Conservation (phyloP, 1,140 invertebrate genomes). For the Pachyrhynchus sulphureomaculatus region DNA sequence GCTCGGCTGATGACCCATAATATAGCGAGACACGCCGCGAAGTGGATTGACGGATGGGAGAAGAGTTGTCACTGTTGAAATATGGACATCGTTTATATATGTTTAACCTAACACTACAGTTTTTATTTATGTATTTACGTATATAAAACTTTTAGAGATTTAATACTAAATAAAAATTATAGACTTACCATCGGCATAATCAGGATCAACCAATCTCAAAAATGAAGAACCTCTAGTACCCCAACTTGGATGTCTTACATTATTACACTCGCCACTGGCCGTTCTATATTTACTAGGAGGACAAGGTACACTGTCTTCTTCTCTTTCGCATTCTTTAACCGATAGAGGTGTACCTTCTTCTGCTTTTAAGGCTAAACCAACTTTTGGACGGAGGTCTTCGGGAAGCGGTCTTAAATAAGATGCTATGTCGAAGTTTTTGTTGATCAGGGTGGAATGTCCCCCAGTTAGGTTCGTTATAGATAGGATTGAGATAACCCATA, state of each 20-base stretch:
- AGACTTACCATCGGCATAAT: constrained; percentile 82
- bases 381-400: constrained; percentile 37
- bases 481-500: constrained; percentile 25
- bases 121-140: too few relatives aligned
- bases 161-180: not conserved
- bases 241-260: constrained; percentile 86
- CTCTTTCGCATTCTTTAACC: constrained; percentile 15
- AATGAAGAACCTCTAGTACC: constrained; percentile 84
- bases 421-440: constrained; percentile 36
- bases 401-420: constrained; percentile 41
- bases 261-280: constrained; percentile 91
- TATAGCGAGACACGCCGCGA: too few relatives aligned
- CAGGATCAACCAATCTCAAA: constrained; percentile 72
- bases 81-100: too few relatives aligned
- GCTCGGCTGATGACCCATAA: too few relatives aligned
- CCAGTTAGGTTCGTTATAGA: constrained; percentile 21
- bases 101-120: too few relatives aligned
- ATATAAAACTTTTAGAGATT: too few relatives aligned
- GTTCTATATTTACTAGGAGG: constrained; percentile 79
- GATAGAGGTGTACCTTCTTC: constrained; percentile 27
- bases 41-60: too few relatives aligned
- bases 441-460: constrained; percentile 17
- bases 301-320: constrained; percentile 51
- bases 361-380: constrained; percentile 35
- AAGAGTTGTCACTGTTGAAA: too few relatives aligned